Conservation (phyloP, 2,113 vertebrate genomes). For the Macaca nemestrina region DNA sequence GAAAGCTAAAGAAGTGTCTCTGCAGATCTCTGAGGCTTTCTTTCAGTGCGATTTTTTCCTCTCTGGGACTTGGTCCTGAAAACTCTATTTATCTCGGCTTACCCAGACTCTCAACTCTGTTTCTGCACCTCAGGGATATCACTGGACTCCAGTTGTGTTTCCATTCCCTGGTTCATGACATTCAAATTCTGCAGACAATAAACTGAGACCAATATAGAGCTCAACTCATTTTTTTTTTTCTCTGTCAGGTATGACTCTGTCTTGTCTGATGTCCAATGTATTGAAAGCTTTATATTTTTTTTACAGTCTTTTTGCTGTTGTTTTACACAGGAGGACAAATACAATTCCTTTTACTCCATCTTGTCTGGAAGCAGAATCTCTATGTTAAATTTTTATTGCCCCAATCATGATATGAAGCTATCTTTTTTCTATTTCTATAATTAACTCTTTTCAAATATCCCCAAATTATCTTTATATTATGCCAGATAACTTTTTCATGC, state of each 20-base stretch:
- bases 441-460: neutral
- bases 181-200: neutral
- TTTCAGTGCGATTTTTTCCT: neutral
- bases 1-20: neutral
- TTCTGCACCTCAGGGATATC: neutral
- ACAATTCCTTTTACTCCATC: neutral
- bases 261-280: neutral
- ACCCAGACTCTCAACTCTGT: neutral
- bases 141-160: neutral
- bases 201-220: neutral
- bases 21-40: neutral
- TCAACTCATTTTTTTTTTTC: neutral
- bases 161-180: neutral
- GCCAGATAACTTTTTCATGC: neutral
- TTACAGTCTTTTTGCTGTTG: neutral
- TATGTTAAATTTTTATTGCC: neutral
- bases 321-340: neutral
- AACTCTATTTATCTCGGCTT: neutral
- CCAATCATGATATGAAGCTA: neutral
- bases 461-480: neutral
- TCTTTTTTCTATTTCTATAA: neutral
- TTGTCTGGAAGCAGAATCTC: neutral
- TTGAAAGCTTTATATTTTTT: neutral
- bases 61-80: rapidly evolving
- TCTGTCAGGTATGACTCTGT: neutral